Evolutionary conservation across 2,888 invertebrate species (phyloP).

Genomic region (Eupithecia vulgata): DNA sequence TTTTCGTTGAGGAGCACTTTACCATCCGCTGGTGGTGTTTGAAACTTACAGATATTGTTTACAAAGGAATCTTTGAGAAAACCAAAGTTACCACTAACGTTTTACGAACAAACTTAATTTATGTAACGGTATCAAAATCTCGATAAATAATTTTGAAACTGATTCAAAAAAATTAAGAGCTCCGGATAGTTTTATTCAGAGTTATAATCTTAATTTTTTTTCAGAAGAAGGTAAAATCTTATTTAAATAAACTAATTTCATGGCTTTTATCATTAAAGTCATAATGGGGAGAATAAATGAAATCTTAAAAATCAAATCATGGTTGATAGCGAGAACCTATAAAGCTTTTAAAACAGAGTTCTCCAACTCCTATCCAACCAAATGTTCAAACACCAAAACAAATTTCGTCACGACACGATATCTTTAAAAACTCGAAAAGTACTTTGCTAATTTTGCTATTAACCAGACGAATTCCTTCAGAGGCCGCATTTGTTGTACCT

Average conservation of each 20-base stretch:
- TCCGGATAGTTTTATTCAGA: not conserved
- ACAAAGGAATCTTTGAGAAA: conserved; percentile 8
- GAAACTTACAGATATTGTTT: conserved; percentile 29
- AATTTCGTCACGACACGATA: conserved; percentile 26
- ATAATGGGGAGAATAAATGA: too few relatives aligned
- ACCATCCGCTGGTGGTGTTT: conserved; percentile 26
- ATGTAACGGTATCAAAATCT: not conserved
- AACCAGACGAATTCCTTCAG: conserved; percentile 44
- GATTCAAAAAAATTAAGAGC: too few relatives aligned
- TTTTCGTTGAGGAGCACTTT: conserved; percentile 36
- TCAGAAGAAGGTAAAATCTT: too few relatives aligned
- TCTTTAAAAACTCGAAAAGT: conserved; percentile 42
- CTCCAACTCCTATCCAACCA: too few relatives aligned
- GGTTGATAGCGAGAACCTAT: too few relatives aligned
- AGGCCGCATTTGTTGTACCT: conserved; percentile 44
- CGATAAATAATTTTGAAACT: not conserved
- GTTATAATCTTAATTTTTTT: not conserved
- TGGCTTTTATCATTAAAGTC: too few relatives aligned
- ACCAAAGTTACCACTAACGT: conserved; percentile 19
- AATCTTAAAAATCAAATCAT: too few relatives aligned
- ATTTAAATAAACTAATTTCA: too few relatives aligned
- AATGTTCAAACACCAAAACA: conserved; percentile 20
- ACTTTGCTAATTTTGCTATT: conserved; percentile 46
- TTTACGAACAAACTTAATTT: not conserved
- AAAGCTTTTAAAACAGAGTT: too few relatives aligned